Evolutionary conservation across 2,113 vertebrate genomes (phyloP).

Genomic region (Fregata magnificens): DNA sequence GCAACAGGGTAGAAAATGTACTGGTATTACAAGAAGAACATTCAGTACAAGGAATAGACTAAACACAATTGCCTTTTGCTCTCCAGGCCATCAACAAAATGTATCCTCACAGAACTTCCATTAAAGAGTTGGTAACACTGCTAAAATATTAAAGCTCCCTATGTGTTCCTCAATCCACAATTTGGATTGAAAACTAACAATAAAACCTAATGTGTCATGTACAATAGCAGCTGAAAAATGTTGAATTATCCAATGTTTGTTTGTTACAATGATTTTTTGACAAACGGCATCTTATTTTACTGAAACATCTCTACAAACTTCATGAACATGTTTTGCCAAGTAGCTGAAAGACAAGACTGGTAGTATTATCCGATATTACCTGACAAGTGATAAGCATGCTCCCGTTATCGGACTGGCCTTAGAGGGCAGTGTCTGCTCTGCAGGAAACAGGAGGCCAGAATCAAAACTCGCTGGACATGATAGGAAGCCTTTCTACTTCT

Average conservation of each 20-base stretch:
- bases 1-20: not conserved
- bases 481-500: not conserved
- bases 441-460: not conserved
- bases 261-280: not conserved
- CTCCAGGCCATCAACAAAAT: not conserved
- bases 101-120: not conserved
- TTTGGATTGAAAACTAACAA: not conserved
- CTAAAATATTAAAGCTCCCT: not conserved
- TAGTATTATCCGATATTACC: not conserved
- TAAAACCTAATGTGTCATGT: not conserved
- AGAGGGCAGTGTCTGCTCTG: rapidly evolving
- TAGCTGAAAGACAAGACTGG: too few relatives aligned
- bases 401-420: rapidly evolving
- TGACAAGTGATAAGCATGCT: not conserved
- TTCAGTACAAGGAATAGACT: not conserved
- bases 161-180: not conserved
- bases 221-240: not conserved
- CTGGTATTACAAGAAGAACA: not conserved
- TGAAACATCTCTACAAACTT: not conserved
- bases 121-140: not conserved
- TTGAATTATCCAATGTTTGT: not conserved
- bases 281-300: not conserved
- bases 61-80: not conserved
- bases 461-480: not conserved
- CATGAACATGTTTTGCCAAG: too few relatives aligned